These are phyloP conservation scores for Drosophila prosaltans DNA, from an alignment of 1,140 invertebrate genomes.

Conservation along the genomic window DNA sequence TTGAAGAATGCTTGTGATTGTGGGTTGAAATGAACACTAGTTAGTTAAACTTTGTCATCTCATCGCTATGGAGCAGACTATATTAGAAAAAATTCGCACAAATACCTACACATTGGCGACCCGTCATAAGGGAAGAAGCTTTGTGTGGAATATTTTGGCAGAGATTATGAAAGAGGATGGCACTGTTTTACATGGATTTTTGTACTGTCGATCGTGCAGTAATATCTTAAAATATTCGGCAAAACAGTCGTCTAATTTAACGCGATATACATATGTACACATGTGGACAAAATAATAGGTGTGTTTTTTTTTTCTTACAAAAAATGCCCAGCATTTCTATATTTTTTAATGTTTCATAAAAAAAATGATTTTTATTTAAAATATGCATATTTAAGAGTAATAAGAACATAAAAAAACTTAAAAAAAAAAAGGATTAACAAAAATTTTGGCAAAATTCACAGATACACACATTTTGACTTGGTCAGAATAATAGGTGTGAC, in stretches of 20 bases:
- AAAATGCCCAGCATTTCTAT: too few species aligned
- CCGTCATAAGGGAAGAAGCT: slow-evolving; percentile 24
- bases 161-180: slow-evolving; percentile 19
- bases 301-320: too few species aligned
- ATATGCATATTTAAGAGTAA: too few species aligned
- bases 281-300: too few species aligned
- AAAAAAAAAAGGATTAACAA: too few species aligned
- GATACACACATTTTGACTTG: too few species aligned
- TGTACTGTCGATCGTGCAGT: slow-evolving; percentile 27
- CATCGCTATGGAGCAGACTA: neutral
- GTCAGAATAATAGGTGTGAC: too few species aligned
- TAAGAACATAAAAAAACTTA: too few species aligned
- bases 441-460: too few species aligned
- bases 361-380: too few species aligned
- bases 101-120: neutral
- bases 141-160: slow-evolving; percentile 22
- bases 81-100: slow-evolving; percentile 7
- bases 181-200: neutral
- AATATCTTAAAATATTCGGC: slow-evolving; percentile 25
- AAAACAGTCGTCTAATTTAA: slow-evolving; percentile 15
- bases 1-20: neutral
- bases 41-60: neutral
- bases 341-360: too few species aligned
- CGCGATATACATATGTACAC: neutral
- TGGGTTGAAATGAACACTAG: neutral